These are phyloP conservation scores for Platycercus adscitus DNA, from an alignment of 2,113 vertebrate species.

Conservation along the genomic window DNA sequence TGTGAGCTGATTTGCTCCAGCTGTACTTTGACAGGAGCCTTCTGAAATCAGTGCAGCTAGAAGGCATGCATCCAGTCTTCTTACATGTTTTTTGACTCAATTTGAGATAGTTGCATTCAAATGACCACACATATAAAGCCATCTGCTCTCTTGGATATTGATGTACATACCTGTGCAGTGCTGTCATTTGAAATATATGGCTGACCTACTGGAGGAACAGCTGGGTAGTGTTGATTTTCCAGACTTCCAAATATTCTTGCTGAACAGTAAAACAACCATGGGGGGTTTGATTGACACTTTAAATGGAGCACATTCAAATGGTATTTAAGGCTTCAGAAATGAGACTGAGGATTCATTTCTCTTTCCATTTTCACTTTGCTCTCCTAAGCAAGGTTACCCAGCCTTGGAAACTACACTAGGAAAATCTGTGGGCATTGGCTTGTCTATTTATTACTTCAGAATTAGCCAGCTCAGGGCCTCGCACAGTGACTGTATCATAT, in stretches of 20 bases:
- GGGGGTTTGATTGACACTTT: neutral
- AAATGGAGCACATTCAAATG: conserved; percentile 13
- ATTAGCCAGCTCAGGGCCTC: neutral
- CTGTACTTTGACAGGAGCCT: neutral
- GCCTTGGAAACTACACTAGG: neutral
- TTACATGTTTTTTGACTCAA: neutral
- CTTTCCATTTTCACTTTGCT: neutral
- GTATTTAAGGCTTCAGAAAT: neutral
- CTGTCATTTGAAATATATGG: conserved; percentile 44
- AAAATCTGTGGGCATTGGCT: neutral
- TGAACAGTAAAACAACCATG: conserved; percentile 15
- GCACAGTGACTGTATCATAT: neutral
- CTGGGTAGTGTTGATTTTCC: conserved; percentile 50
- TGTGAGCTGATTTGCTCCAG: neutral
- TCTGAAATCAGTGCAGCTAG: neutral
- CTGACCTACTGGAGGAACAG: conserved; percentile 23
- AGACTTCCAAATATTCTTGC: conserved; percentile 25
- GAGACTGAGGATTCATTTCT: neutral
- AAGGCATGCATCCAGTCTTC: neutral
- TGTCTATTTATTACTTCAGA: neutral
- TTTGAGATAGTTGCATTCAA: neutral
- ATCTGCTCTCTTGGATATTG: conserved; percentile 13
- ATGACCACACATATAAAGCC: conserved; percentile 39
- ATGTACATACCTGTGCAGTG: conserved; percentile 16
- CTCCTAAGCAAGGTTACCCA: neutral